These are phyloP conservation scores for Synanthedon myopaeformis DNA, from an alignment of 2,888 invertebrate genomes.

Conservation along the genomic window DNA sequence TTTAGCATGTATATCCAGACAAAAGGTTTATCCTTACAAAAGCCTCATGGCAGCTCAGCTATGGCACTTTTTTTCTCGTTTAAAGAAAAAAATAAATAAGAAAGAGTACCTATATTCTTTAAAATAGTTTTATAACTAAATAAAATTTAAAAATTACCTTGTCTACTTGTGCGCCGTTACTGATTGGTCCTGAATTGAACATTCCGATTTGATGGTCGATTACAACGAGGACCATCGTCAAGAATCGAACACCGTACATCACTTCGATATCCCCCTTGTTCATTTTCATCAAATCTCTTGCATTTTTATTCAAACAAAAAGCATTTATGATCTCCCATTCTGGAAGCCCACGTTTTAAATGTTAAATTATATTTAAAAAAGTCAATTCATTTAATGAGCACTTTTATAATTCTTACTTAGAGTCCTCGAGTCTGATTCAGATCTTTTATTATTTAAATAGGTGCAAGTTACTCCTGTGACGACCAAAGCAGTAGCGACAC, in stretches of 20 bases:
- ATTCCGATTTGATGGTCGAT: constrained; percentile 69
- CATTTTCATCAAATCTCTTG: constrained; percentile 32
- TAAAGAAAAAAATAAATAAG: too few species aligned
- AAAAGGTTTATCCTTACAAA: too few species aligned
- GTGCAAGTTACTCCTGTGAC: constrained; percentile 30
- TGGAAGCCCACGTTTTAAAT: constrained; percentile 14
- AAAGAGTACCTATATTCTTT: too few species aligned
- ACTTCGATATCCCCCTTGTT: constrained; percentile 51
- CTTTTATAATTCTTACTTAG: neutral
- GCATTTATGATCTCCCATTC: constrained; percentile 26
- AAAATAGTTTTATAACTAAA: too few species aligned
- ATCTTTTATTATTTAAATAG: constrained; percentile 17
- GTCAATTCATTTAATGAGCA: too few species aligned
- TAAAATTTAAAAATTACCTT: constrained; percentile 31
- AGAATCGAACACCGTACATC: constrained; percentile 70
- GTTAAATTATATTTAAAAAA: neutral
- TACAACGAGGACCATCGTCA: constrained; percentile 69
- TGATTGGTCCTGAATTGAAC: constrained; percentile 61
- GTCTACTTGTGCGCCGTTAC: constrained; percentile 68
- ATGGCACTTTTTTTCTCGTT: too few species aligned
- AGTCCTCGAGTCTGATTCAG: neutral
- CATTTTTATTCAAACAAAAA: constrained; percentile 49
- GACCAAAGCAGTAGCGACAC: constrained; percentile 14
- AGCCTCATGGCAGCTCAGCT: too few species aligned
- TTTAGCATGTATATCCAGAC: too few species aligned